Evolutionary conservation across 1,140 invertebrate genomes (phyloP), one percentile per base, ranked within the genome.

Genomic region (Drosophila mauritiana): DNA sequence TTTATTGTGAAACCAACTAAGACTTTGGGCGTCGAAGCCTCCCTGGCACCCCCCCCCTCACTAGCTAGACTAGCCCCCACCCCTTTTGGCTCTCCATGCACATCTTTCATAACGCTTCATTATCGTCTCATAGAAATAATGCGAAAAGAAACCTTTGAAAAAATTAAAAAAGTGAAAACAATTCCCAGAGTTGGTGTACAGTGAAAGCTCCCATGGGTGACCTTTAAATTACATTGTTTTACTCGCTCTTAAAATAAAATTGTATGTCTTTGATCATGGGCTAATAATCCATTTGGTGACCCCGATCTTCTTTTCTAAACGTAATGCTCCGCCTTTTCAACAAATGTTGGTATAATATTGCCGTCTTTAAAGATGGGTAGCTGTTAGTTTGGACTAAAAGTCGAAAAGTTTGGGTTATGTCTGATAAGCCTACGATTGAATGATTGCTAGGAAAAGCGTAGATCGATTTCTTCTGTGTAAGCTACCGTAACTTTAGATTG

Each of bases 1-100:
- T 83, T 88, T 74, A 86, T 86, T 86, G 83, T 86, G 75, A 86
- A 88, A 88, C 78, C 65, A 76, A 76, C 84, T 73, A 64, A 63
- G 58, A 64, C 72, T 79, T 68, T 75, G 69, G 78, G 68, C 72
- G 80, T 75, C 54, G 37, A 75, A 65, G 63, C 55, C 40, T 49
- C 17, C 39, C 37, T 20, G 8, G 42, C 53, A 31, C 12, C 55
- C 49, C 39, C 55, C 40, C 20, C 20, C 20, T 39, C 12, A 49
- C 43, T n/a, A 12, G 10, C 48, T 36, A 12, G 13, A 20, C 10
- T 36, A 36, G 12, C 15, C 49, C 27, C n/a, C 27, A 4, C 4
- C 48, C 15, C 49, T 1, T 36, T 36, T 12, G 10, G 37, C 61
- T 39, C 39, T 65, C 53, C 73, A 53, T 55, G 54, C 27, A 40